Percentiles rank a stretch among this genome's conserved stretches.
phyloP scores from a whole-genome alignment of 2,113 vertebrate genomes.

The Excalfactoria chinensis region DNA sequence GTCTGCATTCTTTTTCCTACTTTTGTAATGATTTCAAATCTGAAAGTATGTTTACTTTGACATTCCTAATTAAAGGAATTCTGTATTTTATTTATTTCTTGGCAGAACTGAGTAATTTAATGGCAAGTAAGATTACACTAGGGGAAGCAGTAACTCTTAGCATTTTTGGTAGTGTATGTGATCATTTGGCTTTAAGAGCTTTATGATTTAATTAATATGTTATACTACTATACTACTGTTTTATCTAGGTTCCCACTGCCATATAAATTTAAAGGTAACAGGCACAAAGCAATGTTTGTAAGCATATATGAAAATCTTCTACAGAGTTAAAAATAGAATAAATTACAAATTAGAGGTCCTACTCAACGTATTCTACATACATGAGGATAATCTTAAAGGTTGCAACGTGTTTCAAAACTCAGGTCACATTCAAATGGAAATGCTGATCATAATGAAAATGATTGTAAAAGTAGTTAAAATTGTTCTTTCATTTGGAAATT shows the following conservation, averaged over 20 bases:
- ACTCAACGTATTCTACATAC: not conserved
- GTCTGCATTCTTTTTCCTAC: slow-evolving; percentile 14
- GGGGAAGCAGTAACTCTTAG: not conserved
- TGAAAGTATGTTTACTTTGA: slow-evolving; percentile 18
- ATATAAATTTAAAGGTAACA: not conserved
- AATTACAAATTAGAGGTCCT: not conserved
- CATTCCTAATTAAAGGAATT: slow-evolving; percentile 54
- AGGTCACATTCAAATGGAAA: slow-evolving; percentile 1
- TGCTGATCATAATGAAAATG: slow-evolving; percentile 12
- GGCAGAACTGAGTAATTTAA: slow-evolving; percentile 40
- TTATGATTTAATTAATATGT: slow-evolving; percentile 1
- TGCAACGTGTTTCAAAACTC: not conserved
- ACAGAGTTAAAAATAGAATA: not conserved
- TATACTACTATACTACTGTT: not conserved
- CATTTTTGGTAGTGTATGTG: not conserved
- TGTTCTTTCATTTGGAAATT: not conserved
- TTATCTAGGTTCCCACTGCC: not conserved
- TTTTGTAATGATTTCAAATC: slow-evolving; percentile 40
- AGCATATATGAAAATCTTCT: not conserved
- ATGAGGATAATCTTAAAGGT: slow-evolving; percentile 11
- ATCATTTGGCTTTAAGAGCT: not conserved
- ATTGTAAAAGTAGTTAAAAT: not conserved
- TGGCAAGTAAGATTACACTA: slow-evolving; percentile 6
- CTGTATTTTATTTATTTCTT: slow-evolving; percentile 62
- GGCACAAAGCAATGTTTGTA: not conserved